Conservation (phyloP, 2,113 vertebrate species). For the Mesembrinibis cayennensis region DNA sequence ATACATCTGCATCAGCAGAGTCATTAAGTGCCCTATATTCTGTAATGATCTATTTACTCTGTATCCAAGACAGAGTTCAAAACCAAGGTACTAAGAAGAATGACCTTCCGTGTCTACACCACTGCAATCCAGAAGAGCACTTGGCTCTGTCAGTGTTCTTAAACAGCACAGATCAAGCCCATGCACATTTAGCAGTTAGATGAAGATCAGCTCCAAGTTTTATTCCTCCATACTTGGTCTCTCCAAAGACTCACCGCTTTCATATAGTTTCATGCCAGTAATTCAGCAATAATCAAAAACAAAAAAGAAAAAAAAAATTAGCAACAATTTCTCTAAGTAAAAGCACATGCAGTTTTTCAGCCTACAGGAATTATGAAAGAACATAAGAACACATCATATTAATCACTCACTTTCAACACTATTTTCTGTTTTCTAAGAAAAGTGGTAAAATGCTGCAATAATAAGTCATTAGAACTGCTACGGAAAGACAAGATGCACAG, state of each 20-base stretch:
- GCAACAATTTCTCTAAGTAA: neutral
- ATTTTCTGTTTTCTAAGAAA: neutral
- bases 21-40: neutral
- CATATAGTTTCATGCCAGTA: neutral
- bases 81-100: neutral
- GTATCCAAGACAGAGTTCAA: neutral
- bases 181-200: neutral
- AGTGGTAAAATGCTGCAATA: neutral
- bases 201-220: neutral
- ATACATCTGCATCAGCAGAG: neutral
- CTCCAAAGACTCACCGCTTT: neutral
- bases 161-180: neutral
- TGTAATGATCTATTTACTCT: neutral
- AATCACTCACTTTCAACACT: neutral
- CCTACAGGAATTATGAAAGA: neutral
- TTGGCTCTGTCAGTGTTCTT: neutral
- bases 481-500: neutral
- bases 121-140: too few relatives aligned
- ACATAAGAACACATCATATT: neutral
- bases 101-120: neutral
- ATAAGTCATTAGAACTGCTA: neutral
- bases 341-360: neutral
- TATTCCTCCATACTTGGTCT: neutral
- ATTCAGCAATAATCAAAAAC: neutral
- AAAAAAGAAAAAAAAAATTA: neutral